Conservation (phyloP, 2,888 invertebrate species). For the Abscondita cerata region DNA sequence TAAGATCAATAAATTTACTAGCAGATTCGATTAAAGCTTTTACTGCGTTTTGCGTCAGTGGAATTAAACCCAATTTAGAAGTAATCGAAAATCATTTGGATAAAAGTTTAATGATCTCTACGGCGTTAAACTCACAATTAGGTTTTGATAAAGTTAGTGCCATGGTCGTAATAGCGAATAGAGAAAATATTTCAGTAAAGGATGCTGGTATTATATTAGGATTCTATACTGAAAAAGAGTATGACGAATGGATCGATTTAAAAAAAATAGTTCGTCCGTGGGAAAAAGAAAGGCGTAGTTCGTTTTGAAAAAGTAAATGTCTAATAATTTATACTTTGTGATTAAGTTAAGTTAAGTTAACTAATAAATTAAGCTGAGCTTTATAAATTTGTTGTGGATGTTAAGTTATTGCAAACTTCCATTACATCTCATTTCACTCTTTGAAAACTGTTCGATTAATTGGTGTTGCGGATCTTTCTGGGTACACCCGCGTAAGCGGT, state of each 20-base stretch:
- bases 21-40: background rate
- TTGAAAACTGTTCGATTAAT: too few species aligned
- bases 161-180: background rate
- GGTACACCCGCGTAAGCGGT: too few species aligned
- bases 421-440: too few species aligned
- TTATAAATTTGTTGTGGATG: too few species aligned
- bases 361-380: too few species aligned
- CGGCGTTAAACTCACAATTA: background rate
- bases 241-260: background rate
- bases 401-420: too few species aligned
- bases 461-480: too few species aligned
- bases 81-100: background rate
- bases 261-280: background rate
- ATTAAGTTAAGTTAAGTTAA: too few species aligned
- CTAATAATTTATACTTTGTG: too few species aligned
- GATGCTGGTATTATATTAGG: background rate
- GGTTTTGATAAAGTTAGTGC: background rate
- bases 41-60: background rate
- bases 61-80: background rate
- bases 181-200: background rate
- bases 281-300: too few species aligned
- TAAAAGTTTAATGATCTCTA: background rate
- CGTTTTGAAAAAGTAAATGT: too few species aligned
- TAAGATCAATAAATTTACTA: slow-evolving; percentile 66
- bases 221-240: background rate